Percentiles rank a stretch among this genome's conserved stretches.
These are phyloP conservation scores for Thalassoma bifasciatum DNA, from an alignment of 2,113 vertebrate genomes.

Conservation along the genomic window DNA sequence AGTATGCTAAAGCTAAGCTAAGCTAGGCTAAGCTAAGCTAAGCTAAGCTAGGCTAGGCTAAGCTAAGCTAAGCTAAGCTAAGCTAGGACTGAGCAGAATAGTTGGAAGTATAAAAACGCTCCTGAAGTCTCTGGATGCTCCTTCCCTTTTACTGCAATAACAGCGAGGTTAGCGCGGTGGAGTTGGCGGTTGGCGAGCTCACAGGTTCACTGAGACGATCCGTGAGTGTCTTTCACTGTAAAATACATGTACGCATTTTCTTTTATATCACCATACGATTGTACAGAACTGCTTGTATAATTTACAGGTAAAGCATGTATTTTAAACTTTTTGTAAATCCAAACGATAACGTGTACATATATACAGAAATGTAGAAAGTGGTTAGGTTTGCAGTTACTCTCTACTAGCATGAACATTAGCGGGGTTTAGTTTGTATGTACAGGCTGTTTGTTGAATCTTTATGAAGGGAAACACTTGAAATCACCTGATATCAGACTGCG, in stretches of 20 bases:
- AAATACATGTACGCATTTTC: constrained; percentile 56
- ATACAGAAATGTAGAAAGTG: constrained; percentile 69
- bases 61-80: not conserved
- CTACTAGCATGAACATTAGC: constrained; percentile 88
- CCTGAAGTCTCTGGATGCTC: constrained; percentile 15
- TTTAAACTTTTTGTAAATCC: constrained; percentile 80
- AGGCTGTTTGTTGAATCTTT: constrained; percentile 87
- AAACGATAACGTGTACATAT: constrained; percentile 72
- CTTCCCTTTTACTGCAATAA: constrained; percentile 61
- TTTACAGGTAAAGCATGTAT: constrained; percentile 84
- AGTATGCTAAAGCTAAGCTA: constrained; percentile 27
- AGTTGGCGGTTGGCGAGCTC: constrained; percentile 21
- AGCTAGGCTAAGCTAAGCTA: not conserved
- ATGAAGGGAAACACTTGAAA: constrained; percentile 93
- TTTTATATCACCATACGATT: constrained; percentile 89
- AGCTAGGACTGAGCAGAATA: not conserved
- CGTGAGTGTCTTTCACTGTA: constrained; percentile 77
- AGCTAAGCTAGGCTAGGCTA: constrained; percentile 2
- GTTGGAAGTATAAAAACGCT: too few species aligned
- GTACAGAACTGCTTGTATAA: constrained; percentile 95
- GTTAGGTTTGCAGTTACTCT: constrained; percentile 74
- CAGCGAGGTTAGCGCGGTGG: constrained; percentile 18
- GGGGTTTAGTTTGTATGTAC: constrained; percentile 74
- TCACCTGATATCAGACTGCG: constrained; percentile 81
- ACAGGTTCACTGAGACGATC: constrained; percentile 60